Evolutionary conservation across 1,140 invertebrate species (phyloP).

Genomic region (Rhyzopertha dominica): DNA sequence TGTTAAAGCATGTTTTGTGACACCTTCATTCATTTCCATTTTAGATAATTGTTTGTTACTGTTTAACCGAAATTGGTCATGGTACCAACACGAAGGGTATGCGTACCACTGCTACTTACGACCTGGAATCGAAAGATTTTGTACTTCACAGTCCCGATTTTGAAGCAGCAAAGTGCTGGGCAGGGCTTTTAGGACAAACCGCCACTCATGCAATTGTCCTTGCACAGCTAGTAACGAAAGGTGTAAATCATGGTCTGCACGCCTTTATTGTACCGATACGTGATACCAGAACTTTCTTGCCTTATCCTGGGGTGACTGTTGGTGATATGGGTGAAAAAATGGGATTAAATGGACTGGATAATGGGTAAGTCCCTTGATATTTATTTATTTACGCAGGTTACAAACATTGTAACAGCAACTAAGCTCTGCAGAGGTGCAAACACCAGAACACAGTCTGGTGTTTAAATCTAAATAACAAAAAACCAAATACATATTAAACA

Average conservation of each 20-base stretch:
- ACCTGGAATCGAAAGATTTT: slow-evolving; percentile 70
- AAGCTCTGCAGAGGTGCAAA: no score
- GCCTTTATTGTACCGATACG: slow-evolving; percentile 77
- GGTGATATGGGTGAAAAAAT: slow-evolving; percentile 87
- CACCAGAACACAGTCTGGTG: background rate
- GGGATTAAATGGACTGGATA: slow-evolving; percentile 83
- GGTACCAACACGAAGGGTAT: slow-evolving; percentile 90
- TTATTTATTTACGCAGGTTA: background rate
- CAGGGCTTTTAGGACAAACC: slow-evolving; percentile 80
- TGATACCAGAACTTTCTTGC: slow-evolving; percentile 65
- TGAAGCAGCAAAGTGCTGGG: slow-evolving; percentile 94
- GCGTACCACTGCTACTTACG: slow-evolving; percentile 86
- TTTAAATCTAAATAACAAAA: no score
- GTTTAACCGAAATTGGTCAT: slow-evolving; percentile 91
- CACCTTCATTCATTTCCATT: slow-evolving; percentile 2
- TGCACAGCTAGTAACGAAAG: slow-evolving; percentile 77
- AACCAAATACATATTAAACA: no score
- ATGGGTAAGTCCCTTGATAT: slow-evolving; percentile 55
- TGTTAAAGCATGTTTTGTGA: background rate
- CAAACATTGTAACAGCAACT: slow-evolving; percentile 7
- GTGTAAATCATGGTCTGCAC: slow-evolving; percentile 76
- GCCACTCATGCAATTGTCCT: slow-evolving; percentile 84
- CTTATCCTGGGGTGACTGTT: slow-evolving; percentile 64
- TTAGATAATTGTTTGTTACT: slow-evolving; percentile 75
- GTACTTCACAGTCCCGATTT: slow-evolving; percentile 87